A percentile compares a stretch with the other conserved stretches of the same genome.
Conservation (phyloP, 2,888 invertebrate species). For the Diarsia rubi region DNA sequence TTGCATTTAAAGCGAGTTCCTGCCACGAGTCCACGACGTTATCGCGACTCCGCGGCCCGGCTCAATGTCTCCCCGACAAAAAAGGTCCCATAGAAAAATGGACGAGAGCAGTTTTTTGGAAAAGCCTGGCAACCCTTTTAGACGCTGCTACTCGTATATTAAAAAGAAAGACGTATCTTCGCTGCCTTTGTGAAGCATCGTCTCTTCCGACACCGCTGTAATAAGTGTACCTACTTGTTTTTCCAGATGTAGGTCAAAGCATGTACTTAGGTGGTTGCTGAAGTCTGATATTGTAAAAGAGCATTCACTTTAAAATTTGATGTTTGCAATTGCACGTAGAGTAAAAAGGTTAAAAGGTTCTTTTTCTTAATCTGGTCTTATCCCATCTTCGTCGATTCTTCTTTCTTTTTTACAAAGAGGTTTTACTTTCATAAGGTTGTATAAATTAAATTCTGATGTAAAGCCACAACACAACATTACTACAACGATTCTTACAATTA, state of each 20-base stretch:
- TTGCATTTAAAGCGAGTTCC: slow-evolving; percentile 79
- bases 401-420: too few species aligned
- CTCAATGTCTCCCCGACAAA: slow-evolving; percentile 74
- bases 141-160: slow-evolving; percentile 77
- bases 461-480: background rate
- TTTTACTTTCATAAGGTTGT: slow-evolving; percentile 6
- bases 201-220: slow-evolving; percentile 65
- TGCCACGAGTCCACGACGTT: slow-evolving; percentile 75
- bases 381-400: too few species aligned
- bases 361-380: too few species aligned
- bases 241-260: slow-evolving; percentile 67
- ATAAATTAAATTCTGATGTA: background rate
- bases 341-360: too few species aligned
- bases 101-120: slow-evolving; percentile 73
- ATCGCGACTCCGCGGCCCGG: slow-evolving; percentile 68
- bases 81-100: slow-evolving; percentile 74
- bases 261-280: slow-evolving; percentile 7
- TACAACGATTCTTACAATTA: background rate
- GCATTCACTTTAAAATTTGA: background rate
- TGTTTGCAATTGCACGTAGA: background rate
- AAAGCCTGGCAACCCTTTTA: slow-evolving; percentile 76
- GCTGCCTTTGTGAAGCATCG: slow-evolving; percentile 71
- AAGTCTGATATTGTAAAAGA: slow-evolving; percentile 12
- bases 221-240: slow-evolving; percentile 66
- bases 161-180: slow-evolving; percentile 77